Evolutionary conservation across 2,888 invertebrate species (phyloP), one percentile per base, ranked within the genome.

Genomic region (Watsonalla binaria): DNA sequence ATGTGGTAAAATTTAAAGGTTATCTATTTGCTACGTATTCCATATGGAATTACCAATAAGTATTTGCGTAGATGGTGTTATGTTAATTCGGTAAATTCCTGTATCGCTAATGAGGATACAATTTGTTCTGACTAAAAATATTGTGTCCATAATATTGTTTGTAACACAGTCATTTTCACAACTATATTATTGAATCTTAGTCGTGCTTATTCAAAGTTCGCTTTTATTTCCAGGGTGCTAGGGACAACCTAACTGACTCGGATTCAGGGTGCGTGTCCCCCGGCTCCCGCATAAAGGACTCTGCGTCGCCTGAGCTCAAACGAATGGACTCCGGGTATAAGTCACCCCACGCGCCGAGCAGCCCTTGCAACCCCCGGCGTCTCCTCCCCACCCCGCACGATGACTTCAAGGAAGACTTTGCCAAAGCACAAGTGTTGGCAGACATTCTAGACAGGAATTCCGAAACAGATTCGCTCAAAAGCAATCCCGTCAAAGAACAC

Each of bases 261-360:
- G 91, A 91, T 68, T 91, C 91, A 64, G 91, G 91, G 70, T 91
- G 91, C 81, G 91, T 91, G 63, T 91, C 91, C 58, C 91, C 91
- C 50, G 91, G 91, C 63, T 90, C 90, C 62, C 85, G 91, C 35
- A 88, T 91, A 62, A 91, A 91, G 72, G 91, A 90, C 73, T 91
- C 91, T 51, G 90, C 91, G 54, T 91, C 91, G 35, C 91, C 91
- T 45, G 90, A 90, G 73, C 88, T 91, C 62, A 88, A 90, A 68
- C 85, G 91, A 77, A 90, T 90, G 86, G 91, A 91, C 72, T 91
- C 91, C 72, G 91, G 91, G 47, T 91, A 91, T 77, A 91, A 91
- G 62, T 91, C 91, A 39, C 91, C 91, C 5, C 82, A 84, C 59
- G 70, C 82, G 35, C 86, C 86, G n/a, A 84, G 85, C 78, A 90